phyloP scores from a whole-genome alignment of 2,888 invertebrate species.

The Aromia moschata region DNA sequence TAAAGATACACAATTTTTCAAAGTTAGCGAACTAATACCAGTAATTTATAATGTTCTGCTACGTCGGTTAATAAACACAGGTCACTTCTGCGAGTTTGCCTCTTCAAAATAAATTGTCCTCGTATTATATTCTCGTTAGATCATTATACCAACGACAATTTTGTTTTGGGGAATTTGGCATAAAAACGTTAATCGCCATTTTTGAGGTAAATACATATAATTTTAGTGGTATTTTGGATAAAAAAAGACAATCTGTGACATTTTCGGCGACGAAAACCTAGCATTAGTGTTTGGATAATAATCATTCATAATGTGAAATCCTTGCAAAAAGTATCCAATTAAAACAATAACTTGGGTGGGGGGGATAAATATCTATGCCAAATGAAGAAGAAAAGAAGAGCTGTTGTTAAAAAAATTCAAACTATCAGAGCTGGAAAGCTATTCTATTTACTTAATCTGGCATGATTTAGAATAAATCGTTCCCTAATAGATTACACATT shows the following conservation, averaged over 20 bases:
- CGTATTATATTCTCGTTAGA: background rate
- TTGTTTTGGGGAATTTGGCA: background rate
- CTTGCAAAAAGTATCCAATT: no score
- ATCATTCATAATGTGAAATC: no score
- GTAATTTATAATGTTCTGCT: constrained; percentile 8
- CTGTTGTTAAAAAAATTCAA: no score
- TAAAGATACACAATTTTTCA: background rate
- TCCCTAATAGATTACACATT: no score
- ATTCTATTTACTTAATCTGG: no score
- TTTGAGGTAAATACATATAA: background rate
- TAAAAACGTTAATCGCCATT: background rate
- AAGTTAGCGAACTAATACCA: background rate
- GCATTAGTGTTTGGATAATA: no score
- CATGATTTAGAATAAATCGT: no score
- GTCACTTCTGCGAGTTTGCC: background rate
- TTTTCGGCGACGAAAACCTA: no score
- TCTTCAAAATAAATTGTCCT: background rate
- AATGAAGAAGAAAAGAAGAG: no score
- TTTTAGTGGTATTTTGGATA: background rate
- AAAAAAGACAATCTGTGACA: background rate
- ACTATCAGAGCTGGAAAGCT: no score
- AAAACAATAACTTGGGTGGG: no score
- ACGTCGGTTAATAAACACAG: background rate
- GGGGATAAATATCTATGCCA: no score
- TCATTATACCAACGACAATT: background rate